phyloP scores from a whole-genome alignment of 2,113 vertebrate species.

The Gallinago jamesoni region DNA sequence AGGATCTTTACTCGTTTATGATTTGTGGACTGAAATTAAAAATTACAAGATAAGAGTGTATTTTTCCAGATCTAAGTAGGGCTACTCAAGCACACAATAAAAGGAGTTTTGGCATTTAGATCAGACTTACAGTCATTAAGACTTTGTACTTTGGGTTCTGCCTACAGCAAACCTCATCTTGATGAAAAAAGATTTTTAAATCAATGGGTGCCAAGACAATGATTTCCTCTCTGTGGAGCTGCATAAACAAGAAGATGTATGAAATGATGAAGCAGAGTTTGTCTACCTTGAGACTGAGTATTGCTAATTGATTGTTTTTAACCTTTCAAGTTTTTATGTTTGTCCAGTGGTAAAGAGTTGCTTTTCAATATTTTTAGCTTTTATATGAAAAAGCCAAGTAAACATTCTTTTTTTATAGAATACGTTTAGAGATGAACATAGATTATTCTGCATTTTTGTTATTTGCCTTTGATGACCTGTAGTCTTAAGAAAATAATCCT shows the following conservation, averaged over 20 bases:
- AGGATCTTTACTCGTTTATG: not conserved
- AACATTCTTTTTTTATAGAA: not conserved
- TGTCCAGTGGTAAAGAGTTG: not conserved
- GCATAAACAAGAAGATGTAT: not conserved
- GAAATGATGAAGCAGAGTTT: not conserved
- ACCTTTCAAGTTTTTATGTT: not conserved
- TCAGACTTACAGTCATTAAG: not conserved
- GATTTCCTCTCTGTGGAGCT: not conserved
- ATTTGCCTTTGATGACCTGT: not conserved
- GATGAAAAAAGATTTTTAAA: constrained; percentile 10
- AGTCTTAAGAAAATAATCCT: constrained; percentile 19
- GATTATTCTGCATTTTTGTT: not conserved
- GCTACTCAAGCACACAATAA: not conserved
- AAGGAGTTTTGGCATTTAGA: not conserved
- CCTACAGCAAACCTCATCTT: not conserved
- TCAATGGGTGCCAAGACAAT: not conserved
- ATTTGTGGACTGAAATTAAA: not conserved
- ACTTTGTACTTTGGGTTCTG: not conserved
- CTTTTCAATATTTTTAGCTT: not conserved
- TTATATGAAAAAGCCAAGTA: not conserved
- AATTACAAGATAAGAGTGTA: not conserved
- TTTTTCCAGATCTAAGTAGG: not conserved
- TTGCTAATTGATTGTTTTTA: constrained; percentile 5
- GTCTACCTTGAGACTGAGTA: not conserved
- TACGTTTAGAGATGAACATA: not conserved